phyloP scores from a whole-genome alignment of 1,140 invertebrate genomes.

The Mercenaria mercenaria region DNA sequence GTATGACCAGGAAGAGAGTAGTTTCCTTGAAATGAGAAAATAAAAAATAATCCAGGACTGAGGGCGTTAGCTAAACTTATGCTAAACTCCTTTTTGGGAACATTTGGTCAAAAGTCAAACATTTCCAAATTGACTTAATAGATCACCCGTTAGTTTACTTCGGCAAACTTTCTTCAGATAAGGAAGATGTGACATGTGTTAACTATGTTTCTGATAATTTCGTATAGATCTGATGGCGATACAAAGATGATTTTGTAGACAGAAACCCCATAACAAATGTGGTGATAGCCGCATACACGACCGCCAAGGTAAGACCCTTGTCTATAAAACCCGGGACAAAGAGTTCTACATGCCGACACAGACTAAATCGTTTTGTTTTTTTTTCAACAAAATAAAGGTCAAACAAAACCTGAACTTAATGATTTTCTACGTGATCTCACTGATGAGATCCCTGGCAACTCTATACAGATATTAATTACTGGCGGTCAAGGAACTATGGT shows the following conservation, averaged over 20 bases:
- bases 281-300: constrained; percentile 29
- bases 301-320: background rate
- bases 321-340: background rate
- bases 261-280: background rate
- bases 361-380: constrained; percentile 9
- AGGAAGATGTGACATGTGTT: too few species aligned
- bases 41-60: background rate
- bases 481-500: too few species aligned
- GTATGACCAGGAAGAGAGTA: too few species aligned
- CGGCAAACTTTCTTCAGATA: too few species aligned
- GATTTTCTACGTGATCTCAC: background rate
- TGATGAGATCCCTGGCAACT: background rate
- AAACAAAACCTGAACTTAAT: background rate
- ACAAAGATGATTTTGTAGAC: background rate
- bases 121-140: too few species aligned
- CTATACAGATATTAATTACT: background rate
- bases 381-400: background rate
- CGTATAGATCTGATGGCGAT: background rate
- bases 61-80: background rate
- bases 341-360: background rate
- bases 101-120: too few species aligned
- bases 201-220: background rate
- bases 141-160: too few species aligned
- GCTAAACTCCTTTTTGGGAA: too few species aligned
- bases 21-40: too few species aligned